A percentile compares a stretch with the other conserved stretches of the same genome.
Evolutionary conservation across 2,797 vertebrate species (phyloP).

Genomic region (Bovichtus diacanthus): DNA sequence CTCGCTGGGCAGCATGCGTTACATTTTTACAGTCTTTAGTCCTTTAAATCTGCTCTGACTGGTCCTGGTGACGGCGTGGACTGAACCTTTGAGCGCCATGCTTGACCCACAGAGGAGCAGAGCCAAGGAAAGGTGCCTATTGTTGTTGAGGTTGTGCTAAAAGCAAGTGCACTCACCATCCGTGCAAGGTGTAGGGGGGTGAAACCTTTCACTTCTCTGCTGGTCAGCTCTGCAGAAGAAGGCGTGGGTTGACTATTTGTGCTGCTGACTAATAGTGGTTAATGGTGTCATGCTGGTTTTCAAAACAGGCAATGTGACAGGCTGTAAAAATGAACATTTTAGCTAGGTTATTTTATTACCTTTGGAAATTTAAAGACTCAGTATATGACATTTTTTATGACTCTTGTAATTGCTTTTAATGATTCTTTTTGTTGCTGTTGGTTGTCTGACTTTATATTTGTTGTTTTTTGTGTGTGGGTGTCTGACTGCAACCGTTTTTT

Average conservation of each 20-base stretch:
- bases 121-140: not conserved
- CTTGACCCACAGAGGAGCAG: constrained; percentile 7
- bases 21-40: constrained; percentile 2
- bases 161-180: not conserved
- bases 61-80: not conserved
- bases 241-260: constrained; percentile 8
- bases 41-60: constrained; percentile 23
- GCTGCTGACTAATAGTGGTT: constrained; percentile 54
- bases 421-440: constrained; percentile 29
- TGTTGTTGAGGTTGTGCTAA: not conserved
- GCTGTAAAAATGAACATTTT: constrained; percentile 38
- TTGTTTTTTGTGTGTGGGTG: constrained; percentile 14
- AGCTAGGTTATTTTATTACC: constrained; percentile 18
- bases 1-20: constrained; percentile 26
- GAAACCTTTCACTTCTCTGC: constrained; percentile 28
- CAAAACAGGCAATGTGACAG: constrained; percentile 14
- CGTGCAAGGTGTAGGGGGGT: constrained; percentile 10
- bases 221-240: constrained; percentile 7
- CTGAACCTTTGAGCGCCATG: constrained; percentile 5
- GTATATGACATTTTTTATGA: constrained; percentile 43
- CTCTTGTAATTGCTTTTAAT: constrained; percentile 53
- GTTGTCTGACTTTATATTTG: constrained; percentile 32
- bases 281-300: constrained; percentile 46
- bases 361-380: constrained; percentile 28
- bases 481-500: constrained; percentile 10